These are phyloP conservation scores for Spisula subtruncata DNA, from an alignment of 2,888 invertebrate species.

Conservation along the genomic window DNA sequence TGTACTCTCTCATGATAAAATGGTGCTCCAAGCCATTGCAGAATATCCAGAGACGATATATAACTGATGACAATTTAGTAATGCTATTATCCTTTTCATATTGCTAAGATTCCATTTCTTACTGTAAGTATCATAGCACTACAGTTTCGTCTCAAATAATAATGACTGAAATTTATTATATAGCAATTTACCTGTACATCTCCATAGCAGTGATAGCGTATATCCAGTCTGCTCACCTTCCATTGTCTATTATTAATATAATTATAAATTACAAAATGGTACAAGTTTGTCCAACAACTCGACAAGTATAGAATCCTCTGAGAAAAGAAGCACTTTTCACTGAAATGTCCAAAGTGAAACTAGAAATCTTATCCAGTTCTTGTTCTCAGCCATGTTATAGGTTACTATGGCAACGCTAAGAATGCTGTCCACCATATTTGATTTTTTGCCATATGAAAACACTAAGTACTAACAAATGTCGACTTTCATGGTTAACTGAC, in stretches of 20 bases:
- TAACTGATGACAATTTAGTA: background rate
- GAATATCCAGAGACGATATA: background rate
- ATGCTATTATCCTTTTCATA: background rate
- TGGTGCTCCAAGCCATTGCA: background rate
- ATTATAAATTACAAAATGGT: background rate
- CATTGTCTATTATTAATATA: background rate
- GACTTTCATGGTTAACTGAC: background rate
- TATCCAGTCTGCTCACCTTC: background rate
- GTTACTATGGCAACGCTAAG: constrained; percentile 67
- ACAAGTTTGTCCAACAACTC: background rate
- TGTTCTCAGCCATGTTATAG: constrained; percentile 65
- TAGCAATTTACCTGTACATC: background rate
- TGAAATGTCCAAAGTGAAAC: constrained; percentile 64
- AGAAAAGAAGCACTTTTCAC: constrained; percentile 44
- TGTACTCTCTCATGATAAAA: background rate
- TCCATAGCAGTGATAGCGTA: background rate
- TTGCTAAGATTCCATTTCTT: background rate
- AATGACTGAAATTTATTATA: background rate
- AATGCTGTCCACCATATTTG: constrained; percentile 74
- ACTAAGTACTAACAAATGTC: background rate
- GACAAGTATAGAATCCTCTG: background rate
- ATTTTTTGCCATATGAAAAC: constrained; percentile 57
- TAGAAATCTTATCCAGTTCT: constrained; percentile 56
- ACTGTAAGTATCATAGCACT: background rate
- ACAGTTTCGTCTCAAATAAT: background rate